Evolutionary conservation across 1,140 invertebrate species (phyloP).

Genomic region (Plectrocnemia conspersa): DNA sequence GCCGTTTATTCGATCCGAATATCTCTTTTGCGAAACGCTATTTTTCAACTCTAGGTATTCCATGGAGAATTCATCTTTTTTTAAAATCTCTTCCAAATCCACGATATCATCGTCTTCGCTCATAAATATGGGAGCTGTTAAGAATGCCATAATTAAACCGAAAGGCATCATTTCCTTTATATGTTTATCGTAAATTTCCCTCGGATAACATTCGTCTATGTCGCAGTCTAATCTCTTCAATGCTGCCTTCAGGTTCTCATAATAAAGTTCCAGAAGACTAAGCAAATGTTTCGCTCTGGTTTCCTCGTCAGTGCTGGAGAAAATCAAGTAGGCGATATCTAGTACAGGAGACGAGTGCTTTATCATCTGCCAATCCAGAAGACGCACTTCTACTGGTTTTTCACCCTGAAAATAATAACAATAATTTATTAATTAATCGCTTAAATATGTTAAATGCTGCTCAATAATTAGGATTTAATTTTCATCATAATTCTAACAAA

Average conservation of each 20-base stretch:
- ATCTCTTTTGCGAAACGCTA: background rate
- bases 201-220: slow-evolving; percentile 18
- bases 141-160: slow-evolving; percentile 19
- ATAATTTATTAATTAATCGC: slow-evolving; percentile 9
- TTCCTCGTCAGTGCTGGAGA: slow-evolving; percentile 46
- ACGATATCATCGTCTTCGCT: slow-evolving; percentile 20
- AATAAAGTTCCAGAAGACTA: slow-evolving; percentile 47
- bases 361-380: slow-evolving; percentile 53
- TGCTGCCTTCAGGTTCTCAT: slow-evolving; percentile 39
- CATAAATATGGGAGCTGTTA: slow-evolving; percentile 17
- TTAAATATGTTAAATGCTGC: too few relatives aligned
- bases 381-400: slow-evolving; percentile 39
- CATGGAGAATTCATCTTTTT: slow-evolving; percentile 17
- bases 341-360: slow-evolving; percentile 47
- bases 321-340: slow-evolving; percentile 54
- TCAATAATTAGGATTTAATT: too few relatives aligned
- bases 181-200: slow-evolving; percentile 23
- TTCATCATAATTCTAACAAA: too few relatives aligned
- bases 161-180: slow-evolving; percentile 12
- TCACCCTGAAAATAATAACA: slow-evolving; percentile 37
- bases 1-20: slow-evolving; percentile 5
- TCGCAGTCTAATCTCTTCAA: slow-evolving; percentile 19
- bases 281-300: slow-evolving; percentile 45
- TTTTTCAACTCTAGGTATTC: slow-evolving; percentile 8
- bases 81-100: slow-evolving; percentile 9